Conservation (phyloP, 2,888 invertebrate genomes). For the Spilarctia lutea region DNA sequence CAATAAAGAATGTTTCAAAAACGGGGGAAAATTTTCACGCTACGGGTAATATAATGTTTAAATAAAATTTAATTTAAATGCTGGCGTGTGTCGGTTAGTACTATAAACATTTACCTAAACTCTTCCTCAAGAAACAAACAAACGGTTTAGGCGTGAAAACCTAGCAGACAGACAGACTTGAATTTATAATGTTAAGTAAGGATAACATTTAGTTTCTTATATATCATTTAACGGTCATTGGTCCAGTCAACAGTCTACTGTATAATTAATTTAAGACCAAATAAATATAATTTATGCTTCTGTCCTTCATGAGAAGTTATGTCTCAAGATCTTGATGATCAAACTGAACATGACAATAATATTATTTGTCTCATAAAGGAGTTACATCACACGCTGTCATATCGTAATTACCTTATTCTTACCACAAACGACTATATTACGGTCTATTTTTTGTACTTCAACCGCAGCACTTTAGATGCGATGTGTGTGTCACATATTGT, state of each 20-base stretch:
- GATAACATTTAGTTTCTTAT: too few species aligned
- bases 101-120: too few species aligned
- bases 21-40: too few species aligned
- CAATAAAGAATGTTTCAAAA: too few species aligned
- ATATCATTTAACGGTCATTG: too few species aligned
- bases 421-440: slow-evolving; percentile 2
- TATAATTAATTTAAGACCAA: background rate
- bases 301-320: background rate
- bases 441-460: slow-evolving; percentile 3
- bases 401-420: slow-evolving; percentile 8
- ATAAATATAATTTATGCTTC: background rate
- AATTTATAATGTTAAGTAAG: too few species aligned
- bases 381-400: background rate
- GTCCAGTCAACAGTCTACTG: background rate
- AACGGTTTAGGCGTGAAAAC: too few species aligned
- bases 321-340: background rate
- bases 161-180: too few species aligned
- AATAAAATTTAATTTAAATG: too few species aligned
- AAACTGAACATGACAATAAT: background rate
- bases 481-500: slow-evolving; percentile 56
- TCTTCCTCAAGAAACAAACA: too few species aligned
- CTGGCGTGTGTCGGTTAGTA: too few species aligned
- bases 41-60: too few species aligned
- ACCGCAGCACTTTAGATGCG: slow-evolving; percentile 32
- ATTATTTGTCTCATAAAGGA: background rate